Evolutionary conservation across 35 echinoderm and acorn worm species (phyloP).

Genomic region (Anneissia japonica): DNA sequence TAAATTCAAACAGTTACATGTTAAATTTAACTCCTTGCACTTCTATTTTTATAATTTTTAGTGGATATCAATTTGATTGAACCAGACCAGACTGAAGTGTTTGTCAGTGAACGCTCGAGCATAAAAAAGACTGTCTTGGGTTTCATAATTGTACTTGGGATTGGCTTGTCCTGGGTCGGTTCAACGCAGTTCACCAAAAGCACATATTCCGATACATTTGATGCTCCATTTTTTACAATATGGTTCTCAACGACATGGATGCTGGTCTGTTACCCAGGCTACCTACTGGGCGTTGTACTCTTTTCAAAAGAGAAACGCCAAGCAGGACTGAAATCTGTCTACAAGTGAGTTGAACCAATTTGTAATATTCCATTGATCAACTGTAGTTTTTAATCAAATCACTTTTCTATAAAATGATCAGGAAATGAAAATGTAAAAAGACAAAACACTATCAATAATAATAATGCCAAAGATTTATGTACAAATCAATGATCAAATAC

Average conservation of each 20-base stretch:
- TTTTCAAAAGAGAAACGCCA: slow-evolving; percentile 45
- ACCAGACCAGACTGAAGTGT: neutral
- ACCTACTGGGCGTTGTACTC: slow-evolving; percentile 47
- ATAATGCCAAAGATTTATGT: no score
- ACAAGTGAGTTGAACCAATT: slow-evolving; percentile 73
- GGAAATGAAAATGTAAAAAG: no score
- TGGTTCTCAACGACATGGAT: slow-evolving; percentile 95
- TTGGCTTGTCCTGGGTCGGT: slow-evolving; percentile 81
- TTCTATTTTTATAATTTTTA: neutral
- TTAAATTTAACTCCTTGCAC: no score
- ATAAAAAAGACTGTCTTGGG: slow-evolving; percentile 53
- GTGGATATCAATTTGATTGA: neutral
- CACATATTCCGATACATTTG: slow-evolving; percentile 74
- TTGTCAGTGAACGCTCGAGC: neutral
- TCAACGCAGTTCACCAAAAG: slow-evolving; percentile 88
- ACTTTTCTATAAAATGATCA: no score
- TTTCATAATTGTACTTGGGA: slow-evolving; percentile 64
- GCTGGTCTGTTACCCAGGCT: slow-evolving; percentile 81
- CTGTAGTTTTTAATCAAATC: no score
- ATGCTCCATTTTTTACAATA: slow-evolving; percentile 71
- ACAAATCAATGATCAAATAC: no score
- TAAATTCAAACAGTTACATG: no score
- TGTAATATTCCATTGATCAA: no score
- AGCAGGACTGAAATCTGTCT: slow-evolving; percentile 38
- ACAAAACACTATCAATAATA: no score